Conservation (phyloP, 2,797 vertebrate genomes). For the Eospalax fontanierii region DNA sequence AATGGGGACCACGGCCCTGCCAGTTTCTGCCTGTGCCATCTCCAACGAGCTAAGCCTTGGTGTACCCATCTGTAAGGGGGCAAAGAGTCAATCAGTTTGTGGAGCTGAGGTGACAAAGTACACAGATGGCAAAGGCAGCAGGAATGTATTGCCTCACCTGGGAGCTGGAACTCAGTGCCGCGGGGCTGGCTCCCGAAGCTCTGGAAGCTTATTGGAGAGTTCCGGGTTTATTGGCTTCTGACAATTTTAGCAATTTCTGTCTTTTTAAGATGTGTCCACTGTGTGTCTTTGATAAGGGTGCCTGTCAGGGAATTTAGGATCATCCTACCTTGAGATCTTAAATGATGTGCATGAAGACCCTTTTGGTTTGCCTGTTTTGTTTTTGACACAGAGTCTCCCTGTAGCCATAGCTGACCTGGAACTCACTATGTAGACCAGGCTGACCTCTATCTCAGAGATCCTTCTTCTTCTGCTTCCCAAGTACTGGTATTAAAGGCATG, state of each 20-base stretch:
- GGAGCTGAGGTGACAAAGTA: fast-evolving
- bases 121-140: fast-evolving
- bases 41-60: neutral
- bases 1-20: neutral
- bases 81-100: fast-evolving
- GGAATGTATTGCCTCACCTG: neutral
- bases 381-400: neutral
- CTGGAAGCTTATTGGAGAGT: fast-evolving
- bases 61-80: neutral
- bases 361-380: neutral
- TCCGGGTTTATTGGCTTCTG: neutral
- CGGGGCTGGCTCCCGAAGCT: fast-evolving
- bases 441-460: too few relatives aligned
- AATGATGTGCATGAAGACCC: neutral
- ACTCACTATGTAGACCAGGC: too few relatives aligned
- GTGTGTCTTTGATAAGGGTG: neutral
- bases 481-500: too few relatives aligned
- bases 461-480: too few relatives aligned
- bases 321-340: neutral
- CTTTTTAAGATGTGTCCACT: neutral
- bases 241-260: neutral
- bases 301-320: neutral
- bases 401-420: too few relatives aligned
- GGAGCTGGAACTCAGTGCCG: fast-evolving
- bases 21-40: neutral